Percentiles rank a stretch among this genome's conserved stretches.
phyloP scores from a whole-genome alignment of 53 echinoderm and acorn worm species.

The Glandiceps talaboti region DNA sequence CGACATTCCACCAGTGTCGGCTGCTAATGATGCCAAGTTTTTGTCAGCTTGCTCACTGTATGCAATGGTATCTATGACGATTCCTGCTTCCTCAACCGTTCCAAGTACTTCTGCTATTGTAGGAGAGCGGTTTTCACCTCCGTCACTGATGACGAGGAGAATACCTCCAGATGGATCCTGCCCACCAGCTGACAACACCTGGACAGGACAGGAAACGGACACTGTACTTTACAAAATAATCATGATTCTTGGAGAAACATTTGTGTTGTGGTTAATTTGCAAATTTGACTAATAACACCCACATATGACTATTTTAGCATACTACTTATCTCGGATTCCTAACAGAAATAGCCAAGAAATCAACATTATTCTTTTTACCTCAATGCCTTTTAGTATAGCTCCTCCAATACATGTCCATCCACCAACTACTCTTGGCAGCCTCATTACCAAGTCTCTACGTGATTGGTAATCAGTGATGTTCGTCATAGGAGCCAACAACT shows the following conservation, averaged over 20 bases:
- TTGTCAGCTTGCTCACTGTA: constrained; percentile 28
- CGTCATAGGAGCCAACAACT: constrained; percentile 4
- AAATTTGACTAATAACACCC: no score
- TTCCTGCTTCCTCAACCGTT: constrained; percentile 30
- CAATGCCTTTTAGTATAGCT: constrained; percentile 33
- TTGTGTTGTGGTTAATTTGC: no score
- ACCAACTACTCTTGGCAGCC: constrained; percentile 15
- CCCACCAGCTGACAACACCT: constrained; percentile 1
- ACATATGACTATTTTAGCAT: no score
- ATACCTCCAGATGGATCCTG: constrained; percentile 30
- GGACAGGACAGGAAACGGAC: no score
- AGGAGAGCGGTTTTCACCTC: constrained; percentile 28
- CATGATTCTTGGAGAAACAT: no score
- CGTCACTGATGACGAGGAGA: constrained; percentile 54
- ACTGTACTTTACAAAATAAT: no score
- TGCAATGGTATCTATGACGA: constrained; percentile 58
- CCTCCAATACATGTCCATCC: constrained; percentile 48
- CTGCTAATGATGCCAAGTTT: constrained; percentile 6
- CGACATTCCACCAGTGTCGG: not conserved
- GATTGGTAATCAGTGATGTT: constrained; percentile 2
- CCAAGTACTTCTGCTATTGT: constrained; percentile 36
- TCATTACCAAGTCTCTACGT: constrained; percentile 14
- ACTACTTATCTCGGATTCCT: no score
- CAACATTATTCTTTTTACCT: constrained; percentile 36
- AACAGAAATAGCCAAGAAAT: no score